Evolutionary conservation across 2,888 invertebrate genomes (phyloP).

Genomic region (Timema cristinae): DNA sequence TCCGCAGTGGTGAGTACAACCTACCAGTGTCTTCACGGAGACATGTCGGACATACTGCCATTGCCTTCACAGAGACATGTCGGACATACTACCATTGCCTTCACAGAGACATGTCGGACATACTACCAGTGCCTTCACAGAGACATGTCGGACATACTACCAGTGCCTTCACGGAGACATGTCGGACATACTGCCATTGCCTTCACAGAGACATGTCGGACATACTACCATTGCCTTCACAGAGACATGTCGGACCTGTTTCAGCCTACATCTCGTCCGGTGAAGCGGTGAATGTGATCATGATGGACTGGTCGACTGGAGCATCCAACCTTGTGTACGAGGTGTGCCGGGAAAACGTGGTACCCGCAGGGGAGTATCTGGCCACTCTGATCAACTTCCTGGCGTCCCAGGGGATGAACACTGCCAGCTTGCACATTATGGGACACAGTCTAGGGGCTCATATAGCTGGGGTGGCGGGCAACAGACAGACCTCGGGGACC

Average conservation of each 20-base stretch:
- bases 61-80: no score
- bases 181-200: no score
- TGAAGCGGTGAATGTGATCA: conserved; percentile 7
- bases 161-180: no score
- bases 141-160: no score
- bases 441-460: conserved; percentile 12
- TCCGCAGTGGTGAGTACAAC: background rate
- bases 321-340: background rate
- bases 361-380: background rate
- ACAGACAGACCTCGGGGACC: background rate
- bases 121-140: no score
- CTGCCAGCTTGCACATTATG: background rate
- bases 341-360: background rate
- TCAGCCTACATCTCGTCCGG: background rate
- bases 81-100: no score
- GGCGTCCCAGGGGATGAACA: background rate
- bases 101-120: background rate
- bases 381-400: background rate
- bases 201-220: no score
- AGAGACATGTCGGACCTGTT: background rate
- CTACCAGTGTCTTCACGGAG: no score
- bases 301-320: conserved; percentile 6
- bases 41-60: no score
- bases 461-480: conserved; percentile 2
- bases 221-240: no score